These are phyloP conservation scores for Phalanger gymnotis DNA, from an alignment of 2,797 vertebrate species.

Conservation along the genomic window DNA sequence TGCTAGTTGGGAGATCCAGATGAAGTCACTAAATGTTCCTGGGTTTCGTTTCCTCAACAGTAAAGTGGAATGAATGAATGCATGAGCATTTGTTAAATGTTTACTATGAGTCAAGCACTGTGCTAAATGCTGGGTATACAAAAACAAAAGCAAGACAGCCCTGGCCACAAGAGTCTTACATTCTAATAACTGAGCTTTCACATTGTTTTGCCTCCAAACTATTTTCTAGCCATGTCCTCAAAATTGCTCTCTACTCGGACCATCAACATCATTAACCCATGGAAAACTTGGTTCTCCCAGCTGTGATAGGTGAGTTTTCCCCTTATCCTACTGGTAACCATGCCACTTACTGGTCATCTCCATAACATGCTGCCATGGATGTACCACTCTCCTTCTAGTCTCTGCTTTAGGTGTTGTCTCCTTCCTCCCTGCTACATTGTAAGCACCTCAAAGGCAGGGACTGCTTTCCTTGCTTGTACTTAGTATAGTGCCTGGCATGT, in stretches of 20 bases:
- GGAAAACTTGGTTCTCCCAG: not conserved
- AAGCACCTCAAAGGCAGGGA: not conserved
- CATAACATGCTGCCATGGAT: not conserved
- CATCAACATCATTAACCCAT: not conserved
- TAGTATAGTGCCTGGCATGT: not conserved
- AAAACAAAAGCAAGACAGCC: not conserved
- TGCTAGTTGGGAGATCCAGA: not conserved
- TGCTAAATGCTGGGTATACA: not conserved
- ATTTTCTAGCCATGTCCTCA: not conserved
- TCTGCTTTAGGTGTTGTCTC: no score
- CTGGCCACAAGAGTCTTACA: not conserved
- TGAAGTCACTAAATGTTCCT: not conserved
- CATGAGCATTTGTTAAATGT: not conserved
- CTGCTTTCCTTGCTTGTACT: not conserved
- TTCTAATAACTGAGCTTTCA: not conserved
- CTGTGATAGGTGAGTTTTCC: not conserved
- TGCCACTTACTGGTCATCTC: not conserved
- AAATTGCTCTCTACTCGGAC: not conserved
- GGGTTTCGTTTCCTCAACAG: not conserved
- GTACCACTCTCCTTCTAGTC: not conserved
- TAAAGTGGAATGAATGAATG: not conserved
- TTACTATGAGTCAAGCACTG: not conserved
- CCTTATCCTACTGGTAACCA: not conserved
- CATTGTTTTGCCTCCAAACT: not conserved
- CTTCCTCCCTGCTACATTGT: not conserved